A percentile compares a stretch with the other conserved stretches of the same genome.
Conservation (phyloP, 2,797 vertebrate species). For the Bovichtus variegatus region DNA sequence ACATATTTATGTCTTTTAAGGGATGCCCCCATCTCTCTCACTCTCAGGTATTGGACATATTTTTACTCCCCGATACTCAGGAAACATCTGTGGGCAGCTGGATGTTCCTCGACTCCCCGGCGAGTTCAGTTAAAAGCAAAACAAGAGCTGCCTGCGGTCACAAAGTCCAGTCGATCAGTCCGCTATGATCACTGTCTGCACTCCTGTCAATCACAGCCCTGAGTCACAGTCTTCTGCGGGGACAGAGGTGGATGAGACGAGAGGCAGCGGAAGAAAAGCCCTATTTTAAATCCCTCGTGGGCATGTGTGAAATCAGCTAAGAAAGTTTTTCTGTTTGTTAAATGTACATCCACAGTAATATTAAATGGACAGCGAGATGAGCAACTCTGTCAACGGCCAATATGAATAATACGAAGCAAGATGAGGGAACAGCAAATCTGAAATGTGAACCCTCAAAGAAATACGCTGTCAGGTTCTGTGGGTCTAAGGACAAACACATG, state of each 20-base stretch:
- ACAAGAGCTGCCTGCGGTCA: conserved; percentile 43
- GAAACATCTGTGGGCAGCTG: conserved; percentile 47
- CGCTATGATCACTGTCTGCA: conserved; percentile 31
- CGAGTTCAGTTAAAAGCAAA: conserved; percentile 51
- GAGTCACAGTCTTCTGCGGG: conserved; percentile 23
- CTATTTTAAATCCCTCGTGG: conserved; percentile 3
- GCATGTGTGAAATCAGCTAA: conserved; percentile 13
- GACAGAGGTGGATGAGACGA: conserved; percentile 8
- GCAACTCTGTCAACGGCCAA: neutral
- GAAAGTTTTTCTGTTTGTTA: conserved; percentile 3
- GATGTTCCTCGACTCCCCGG: conserved; percentile 14
- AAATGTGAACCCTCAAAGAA: neutral
- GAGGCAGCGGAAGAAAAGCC: neutral
- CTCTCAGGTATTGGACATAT: conserved; percentile 25
- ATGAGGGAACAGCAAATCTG: neutral
- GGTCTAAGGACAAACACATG: neutral
- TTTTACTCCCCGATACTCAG: conserved; percentile 13
- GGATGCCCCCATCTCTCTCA: conserved; percentile 2
- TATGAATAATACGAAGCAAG: neutral
- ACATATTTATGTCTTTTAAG: conserved; percentile 43
- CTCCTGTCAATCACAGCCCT: conserved; percentile 45
- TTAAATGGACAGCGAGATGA: conserved; percentile 12
- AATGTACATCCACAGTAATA: conserved; percentile 2
- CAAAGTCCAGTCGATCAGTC: neutral
- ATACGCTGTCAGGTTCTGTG: neutral